Percentiles rank a stretch among this genome's conserved stretches.
Evolutionary conservation across 37 sponge, comb jelly and placozoan species (phyloP).

Genomic region (Chondrilla cf. caribensis): DNA sequence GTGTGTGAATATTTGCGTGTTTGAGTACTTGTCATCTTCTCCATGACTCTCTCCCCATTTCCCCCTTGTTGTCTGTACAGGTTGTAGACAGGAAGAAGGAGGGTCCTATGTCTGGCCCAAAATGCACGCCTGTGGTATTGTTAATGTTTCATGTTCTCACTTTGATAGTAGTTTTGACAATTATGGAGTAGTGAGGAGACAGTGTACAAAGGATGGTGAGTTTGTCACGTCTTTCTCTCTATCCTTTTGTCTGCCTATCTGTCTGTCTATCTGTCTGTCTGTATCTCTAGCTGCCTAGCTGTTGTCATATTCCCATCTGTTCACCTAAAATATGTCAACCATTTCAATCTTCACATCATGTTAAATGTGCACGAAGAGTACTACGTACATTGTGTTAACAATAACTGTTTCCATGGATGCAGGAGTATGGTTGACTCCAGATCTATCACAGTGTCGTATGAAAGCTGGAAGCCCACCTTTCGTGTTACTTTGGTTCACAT

Average conservation of each 20-base stretch:
- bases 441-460: neutral
- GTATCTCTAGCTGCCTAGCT: too few relatives aligned
- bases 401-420: too few relatives aligned
- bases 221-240: neutral
- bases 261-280: too few relatives aligned
- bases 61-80: neutral
- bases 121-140: neutral
- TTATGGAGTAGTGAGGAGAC: neutral
- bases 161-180: neutral
- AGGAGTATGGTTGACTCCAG: constrained; percentile 5
- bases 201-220: constrained; percentile 10
- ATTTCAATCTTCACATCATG: too few relatives aligned
- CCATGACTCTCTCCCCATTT: too few relatives aligned
- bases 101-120: neutral
- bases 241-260: too few relatives aligned
- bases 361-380: too few relatives aligned
- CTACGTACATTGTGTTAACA: too few relatives aligned
- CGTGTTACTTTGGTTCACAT: neutral
- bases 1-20: too few relatives aligned
- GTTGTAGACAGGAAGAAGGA: neutral
- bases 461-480: neutral
- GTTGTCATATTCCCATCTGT: neutral
- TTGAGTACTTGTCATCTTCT: neutral
- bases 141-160: neutral
- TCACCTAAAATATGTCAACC: too few relatives aligned